Base-by-base conservation (phyloP, 2,113 vertebrate genomes). In the Sinocyclocheilus maitianheensis region DNA sequence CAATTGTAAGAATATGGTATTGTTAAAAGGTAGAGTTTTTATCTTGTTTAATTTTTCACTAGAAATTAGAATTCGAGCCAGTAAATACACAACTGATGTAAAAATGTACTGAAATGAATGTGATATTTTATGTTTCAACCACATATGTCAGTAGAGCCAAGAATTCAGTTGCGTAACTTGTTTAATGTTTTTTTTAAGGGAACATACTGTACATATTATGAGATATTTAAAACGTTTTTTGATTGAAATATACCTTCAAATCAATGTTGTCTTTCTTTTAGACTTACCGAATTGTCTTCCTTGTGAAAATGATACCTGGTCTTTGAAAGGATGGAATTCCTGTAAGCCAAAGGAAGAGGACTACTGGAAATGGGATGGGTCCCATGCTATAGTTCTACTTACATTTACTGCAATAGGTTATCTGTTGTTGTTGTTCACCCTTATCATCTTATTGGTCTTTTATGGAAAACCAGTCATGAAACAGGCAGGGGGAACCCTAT, bases 301-400 rank as follows among this genome's bases (percentile, higher is more conserved):
- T n/a, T 94, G 93, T 84, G 76, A 77, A 58, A 71, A 76, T 20
- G 71, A 69, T 13, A 91, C 90, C 1, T 94, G 93, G 93, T 93
- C 93, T 13, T 40, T 81, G 46, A 88, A 67, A 55, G 91, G 92
- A 65, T 90, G 85, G 85, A 82, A 37, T 20, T 6, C 10, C 3
- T 94, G 93, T 85, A 2, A 77, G 55, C 30, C 55, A 71, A 91
- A 82, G 53, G 87, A 40, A 14, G 83, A 90, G 48, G 67, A 77
- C 22, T 94, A 89, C 74, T 90, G 93, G n/a, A 65, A 22, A 1
- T 92, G 92, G 92, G 18, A 89, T 10, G 84, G 90, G 1, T 55
- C 86, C 12, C 81, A 85, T 69, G 90, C 91, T 6, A 87, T 94
- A 40, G 46, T 83, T 22, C 12, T 93, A 24, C 40, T 90, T 10